Base-by-base conservation (phyloP, 1,140 invertebrate species). In the Sinonovacula constricta region DNA sequence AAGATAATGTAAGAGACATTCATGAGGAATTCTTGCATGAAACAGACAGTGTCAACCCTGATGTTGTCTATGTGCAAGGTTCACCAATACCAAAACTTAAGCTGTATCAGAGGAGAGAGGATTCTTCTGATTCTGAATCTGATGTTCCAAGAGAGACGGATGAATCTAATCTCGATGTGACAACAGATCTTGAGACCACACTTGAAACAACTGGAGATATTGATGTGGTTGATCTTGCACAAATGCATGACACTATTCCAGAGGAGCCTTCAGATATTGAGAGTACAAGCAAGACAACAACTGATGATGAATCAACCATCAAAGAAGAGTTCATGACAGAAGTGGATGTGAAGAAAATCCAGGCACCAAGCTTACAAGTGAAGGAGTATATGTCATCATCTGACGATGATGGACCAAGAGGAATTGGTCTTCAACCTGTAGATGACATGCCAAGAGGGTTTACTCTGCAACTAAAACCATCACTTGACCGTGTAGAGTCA, bases 371-470 rank as follows among this genome's bases (percentile, higher is more conserved):
- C 30, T 24, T 69, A n/a, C 57, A 78, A 39, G 65, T 78, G 14
- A 60, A 49, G 31, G 75, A 78, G 26, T 78, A 78, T 78, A 34
- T 63, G 14, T 78, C 75, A 33, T 78, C 75, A 69, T 31, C 30
- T 7, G 75, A 78, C 5, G 75, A 78, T 49, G 75, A 69, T 59
- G 36, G 36, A 22, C 70, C 33, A 22, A 84, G 60, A 85, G 84
- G 33, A 45, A 10, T 45, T 45, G 18, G 7, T 7, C 18, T 45
- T 10, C 39, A 45, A 45, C 39, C 39, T 10, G 18, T 10, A 45
- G 51, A 30, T 39, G 68, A 31, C 7, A 36, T 26, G 28, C 1
- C n/a, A n/a, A n/a, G n/a, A n/a, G n/a, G n/a, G n/a, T n/a, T n/a
- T n/a, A n/a, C n/a, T n/a, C n/a, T n/a, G n/a, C n/a, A n/a, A n/a